phyloP scores from a whole-genome alignment of 2,888 invertebrate genomes.

The Drosophila recens region DNA sequence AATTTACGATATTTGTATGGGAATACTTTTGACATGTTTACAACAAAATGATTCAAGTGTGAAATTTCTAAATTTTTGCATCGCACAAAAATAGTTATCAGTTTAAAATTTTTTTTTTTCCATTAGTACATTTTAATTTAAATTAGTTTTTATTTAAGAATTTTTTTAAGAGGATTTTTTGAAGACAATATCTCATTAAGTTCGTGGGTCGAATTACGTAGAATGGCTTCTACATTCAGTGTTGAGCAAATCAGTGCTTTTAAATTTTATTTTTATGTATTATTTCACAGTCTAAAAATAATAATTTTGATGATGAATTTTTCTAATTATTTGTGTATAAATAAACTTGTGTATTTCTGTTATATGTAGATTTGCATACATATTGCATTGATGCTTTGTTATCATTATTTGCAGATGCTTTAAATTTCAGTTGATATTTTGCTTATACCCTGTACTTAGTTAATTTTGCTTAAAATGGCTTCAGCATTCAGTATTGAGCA shows the following conservation, averaged over 20 bases:
- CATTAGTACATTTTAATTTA: background rate
- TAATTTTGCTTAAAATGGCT: background rate
- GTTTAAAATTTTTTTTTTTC: too few relatives aligned
- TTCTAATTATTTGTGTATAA: background rate
- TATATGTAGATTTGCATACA: background rate
- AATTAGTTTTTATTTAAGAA: background rate
- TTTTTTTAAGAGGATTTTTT: too few relatives aligned
- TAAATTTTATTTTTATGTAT: too few relatives aligned
- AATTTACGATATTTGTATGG: constrained; percentile 9
- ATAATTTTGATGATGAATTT: background rate
- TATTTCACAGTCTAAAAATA: background rate
- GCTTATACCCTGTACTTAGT: background rate
- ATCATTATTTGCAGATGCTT: too few relatives aligned
- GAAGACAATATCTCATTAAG: too few relatives aligned
- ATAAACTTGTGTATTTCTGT: background rate
- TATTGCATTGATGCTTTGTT: background rate
- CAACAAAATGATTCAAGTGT: background rate
- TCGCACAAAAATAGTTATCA: too few relatives aligned
- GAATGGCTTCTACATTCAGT: too few relatives aligned
- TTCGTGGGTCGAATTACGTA: too few relatives aligned
- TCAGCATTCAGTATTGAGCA: background rate
- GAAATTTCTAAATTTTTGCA: too few relatives aligned
- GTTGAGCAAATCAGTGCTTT: too few relatives aligned
- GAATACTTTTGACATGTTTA: background rate
- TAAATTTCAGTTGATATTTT: too few relatives aligned